phyloP scores from a whole-genome alignment of 2,113 vertebrate species.

The Chloropsis cyanopogon region DNA sequence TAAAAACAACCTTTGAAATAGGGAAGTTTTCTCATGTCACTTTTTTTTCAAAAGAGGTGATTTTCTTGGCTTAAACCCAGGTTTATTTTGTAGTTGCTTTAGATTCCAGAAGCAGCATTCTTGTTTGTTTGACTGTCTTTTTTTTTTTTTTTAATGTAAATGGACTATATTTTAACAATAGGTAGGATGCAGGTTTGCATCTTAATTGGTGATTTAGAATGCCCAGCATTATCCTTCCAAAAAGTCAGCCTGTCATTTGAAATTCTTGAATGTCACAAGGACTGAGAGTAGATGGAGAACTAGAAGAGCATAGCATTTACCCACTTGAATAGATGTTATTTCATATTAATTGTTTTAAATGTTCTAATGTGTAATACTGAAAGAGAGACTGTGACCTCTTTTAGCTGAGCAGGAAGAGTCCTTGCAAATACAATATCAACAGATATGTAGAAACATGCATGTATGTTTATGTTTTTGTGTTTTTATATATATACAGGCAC shows the following conservation, averaged over 20 bases:
- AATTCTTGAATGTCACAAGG: constrained; percentile 36
- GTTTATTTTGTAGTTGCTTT: not conserved
- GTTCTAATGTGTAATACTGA: not conserved
- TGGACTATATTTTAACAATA: constrained; percentile 11
- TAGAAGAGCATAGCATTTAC: not conserved
- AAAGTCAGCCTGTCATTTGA: constrained; percentile 51
- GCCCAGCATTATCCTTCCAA: constrained; percentile 14
- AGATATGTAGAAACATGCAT: rapidly evolving
- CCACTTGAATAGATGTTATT: not conserved
- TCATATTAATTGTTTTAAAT: not conserved
- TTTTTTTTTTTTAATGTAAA: constrained; percentile 24
- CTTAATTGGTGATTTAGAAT: constrained; percentile 42
- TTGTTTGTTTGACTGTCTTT: not conserved
- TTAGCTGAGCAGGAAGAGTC: not conserved
- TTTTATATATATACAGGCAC: not conserved
- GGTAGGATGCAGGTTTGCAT: constrained; percentile 33
- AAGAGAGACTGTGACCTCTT: not conserved
- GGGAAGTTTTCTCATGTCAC: not conserved
- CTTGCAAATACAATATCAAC: not conserved
- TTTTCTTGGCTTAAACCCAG: not conserved
- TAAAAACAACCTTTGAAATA: not conserved
- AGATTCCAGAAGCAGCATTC: not conserved
- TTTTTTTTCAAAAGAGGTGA: not conserved
- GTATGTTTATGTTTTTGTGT: not conserved
- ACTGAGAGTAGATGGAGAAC: not conserved